phyloP scores from a whole-genome alignment of 1,140 invertebrate species.

The Pogonognathellus flavescens region DNA sequence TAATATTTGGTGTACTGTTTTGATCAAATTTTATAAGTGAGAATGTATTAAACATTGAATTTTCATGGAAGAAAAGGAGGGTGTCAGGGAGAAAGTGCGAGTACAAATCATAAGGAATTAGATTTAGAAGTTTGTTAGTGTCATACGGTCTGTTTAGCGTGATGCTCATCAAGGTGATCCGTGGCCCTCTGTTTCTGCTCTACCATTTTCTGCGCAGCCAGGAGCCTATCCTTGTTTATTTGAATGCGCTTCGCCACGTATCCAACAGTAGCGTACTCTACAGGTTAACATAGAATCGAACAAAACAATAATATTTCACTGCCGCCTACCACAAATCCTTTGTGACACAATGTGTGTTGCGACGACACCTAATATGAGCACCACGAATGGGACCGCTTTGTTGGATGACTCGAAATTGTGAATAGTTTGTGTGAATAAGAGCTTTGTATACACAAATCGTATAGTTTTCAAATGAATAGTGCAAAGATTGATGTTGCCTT shows the following conservation, averaged over 20 bases:
- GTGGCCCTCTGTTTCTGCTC: slow-evolving; percentile 82
- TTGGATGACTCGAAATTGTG: too few species aligned
- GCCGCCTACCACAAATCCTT: slow-evolving; percentile 9
- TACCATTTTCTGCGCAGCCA: slow-evolving; percentile 88
- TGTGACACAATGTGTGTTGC: background rate
- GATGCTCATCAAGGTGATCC: slow-evolving; percentile 74
- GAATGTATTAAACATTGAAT: background rate
- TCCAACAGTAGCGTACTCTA: slow-evolving; percentile 94
- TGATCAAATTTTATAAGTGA: background rate
- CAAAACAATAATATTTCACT: slow-evolving; percentile 52
- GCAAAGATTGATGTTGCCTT: too few species aligned
- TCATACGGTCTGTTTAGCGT: slow-evolving; percentile 83
- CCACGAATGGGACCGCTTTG: too few species aligned
- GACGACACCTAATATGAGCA: too few species aligned
- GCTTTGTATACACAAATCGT: too few species aligned
- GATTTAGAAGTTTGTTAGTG: slow-evolving; percentile 45
- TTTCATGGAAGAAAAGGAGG: background rate
- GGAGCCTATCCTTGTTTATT: slow-evolving; percentile 91
- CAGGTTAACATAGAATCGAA: slow-evolving; percentile 59
- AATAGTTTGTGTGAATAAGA: too few species aligned
- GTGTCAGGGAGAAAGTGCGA: background rate
- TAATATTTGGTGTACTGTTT: background rate
- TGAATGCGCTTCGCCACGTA: slow-evolving; percentile 96
- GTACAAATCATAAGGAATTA: slow-evolving; percentile 45
- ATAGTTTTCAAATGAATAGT: too few species aligned